Percentiles rank a stretch among this genome's conserved stretches.
Evolutionary conservation across 2,113 vertebrate species (phyloP).

Genomic region (Daboia siamensis): DNA sequence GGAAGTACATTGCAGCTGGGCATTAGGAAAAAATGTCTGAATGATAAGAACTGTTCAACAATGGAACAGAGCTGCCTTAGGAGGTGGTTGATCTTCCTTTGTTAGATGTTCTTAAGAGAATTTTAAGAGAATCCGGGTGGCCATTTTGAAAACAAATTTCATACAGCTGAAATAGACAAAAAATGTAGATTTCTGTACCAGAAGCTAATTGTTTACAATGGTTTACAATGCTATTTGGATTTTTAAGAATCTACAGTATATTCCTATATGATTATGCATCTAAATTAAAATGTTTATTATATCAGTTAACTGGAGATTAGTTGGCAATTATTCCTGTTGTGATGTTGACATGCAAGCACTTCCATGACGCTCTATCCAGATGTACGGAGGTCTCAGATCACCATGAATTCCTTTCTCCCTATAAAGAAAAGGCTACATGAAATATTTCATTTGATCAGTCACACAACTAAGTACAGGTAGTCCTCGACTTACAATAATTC

Average conservation of each 20-base stretch:
- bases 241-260: neutral
- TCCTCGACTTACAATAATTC: no score
- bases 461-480: neutral
- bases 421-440: slow-evolving; percentile 15
- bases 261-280: neutral
- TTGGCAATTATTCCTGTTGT: neutral
- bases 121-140: neutral
- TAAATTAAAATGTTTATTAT: neutral
- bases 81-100: neutral
- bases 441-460: neutral
- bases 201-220: neutral
- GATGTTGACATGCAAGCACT: neutral
- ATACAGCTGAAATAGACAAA: neutral
- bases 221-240: neutral
- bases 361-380: neutral
- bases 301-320: neutral
- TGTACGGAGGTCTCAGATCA: slow-evolving; percentile 20
- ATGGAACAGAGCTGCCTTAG: neutral
- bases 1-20: neutral
- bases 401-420: slow-evolving; percentile 11
- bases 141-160: neutral
- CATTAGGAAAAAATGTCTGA: neutral
- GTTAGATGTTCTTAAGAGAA: neutral
- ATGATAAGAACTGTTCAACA: neutral
- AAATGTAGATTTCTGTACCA: neutral